A percentile compares a stretch with the other conserved stretches of the same genome.
These are phyloP conservation scores for Calosoma granatense DNA, from an alignment of 1,140 invertebrate genomes.

Conservation along the genomic window DNA sequence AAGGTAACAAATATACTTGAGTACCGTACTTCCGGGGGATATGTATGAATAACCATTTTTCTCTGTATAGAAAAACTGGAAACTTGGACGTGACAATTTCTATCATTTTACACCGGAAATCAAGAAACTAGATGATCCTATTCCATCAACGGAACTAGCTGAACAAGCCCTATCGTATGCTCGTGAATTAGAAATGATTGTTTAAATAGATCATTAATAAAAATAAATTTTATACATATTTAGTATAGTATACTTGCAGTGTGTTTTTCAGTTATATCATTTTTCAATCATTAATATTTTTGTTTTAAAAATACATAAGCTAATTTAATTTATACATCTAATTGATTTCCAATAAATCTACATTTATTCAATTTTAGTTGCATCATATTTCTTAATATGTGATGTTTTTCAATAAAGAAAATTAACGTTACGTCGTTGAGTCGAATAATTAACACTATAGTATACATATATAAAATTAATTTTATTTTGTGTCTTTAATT, in stretches of 20 bases:
- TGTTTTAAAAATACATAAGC: no score
- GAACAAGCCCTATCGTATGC: conserved; percentile 95
- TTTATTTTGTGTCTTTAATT: conserved; percentile 1
- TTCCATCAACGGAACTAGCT: conserved; percentile 83
- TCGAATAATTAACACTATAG: no score
- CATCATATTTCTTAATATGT: no score
- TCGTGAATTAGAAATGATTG: conserved; percentile 98
- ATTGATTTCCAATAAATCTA: no score
- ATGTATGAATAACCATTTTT: neutral
- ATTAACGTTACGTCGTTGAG: no score
- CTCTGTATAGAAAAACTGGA: conserved; percentile 60
- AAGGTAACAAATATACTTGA: conserved; percentile 42
- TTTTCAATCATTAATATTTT: no score
- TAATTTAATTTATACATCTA: no score
- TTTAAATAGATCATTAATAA: no score
- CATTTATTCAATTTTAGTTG: no score
- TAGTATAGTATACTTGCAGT: no score
- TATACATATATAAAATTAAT: neutral
- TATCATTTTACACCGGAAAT: conserved; percentile 63
- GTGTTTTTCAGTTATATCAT: no score
- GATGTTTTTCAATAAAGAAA: no score
- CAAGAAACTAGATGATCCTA: conserved; percentile 69
- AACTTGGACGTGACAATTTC: conserved; percentile 62
- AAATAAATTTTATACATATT: neutral
- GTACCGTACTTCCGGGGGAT: neutral